Conservation (phyloP, 2,797 vertebrate species). For the Rhyacichthys aspro region DNA sequence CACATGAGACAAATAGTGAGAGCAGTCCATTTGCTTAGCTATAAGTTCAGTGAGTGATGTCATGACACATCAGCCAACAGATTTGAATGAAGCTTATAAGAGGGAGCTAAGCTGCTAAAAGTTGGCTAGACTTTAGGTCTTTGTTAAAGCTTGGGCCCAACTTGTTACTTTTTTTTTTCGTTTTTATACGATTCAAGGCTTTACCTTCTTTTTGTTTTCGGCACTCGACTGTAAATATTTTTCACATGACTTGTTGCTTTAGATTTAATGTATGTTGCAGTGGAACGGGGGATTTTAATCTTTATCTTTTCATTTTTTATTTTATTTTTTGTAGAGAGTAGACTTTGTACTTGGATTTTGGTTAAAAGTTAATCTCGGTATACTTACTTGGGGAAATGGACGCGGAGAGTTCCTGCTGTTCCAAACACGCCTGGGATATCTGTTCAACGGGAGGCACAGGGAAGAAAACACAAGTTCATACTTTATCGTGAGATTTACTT, state of each 20-base stretch:
- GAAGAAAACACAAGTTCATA: not conserved
- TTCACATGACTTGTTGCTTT: not conserved
- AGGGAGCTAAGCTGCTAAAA: slow-evolving; percentile 39
- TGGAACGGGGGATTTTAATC: not conserved
- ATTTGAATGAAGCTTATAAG: slow-evolving; percentile 77
- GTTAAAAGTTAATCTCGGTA: not conserved
- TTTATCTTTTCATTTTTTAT: not conserved
- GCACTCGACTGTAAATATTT: not conserved
- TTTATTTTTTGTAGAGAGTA: not conserved
- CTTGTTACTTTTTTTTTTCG: not conserved
- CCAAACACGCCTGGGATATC: slow-evolving; percentile 77
- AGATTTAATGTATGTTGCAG: not conserved
- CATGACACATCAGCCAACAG: slow-evolving; percentile 71
- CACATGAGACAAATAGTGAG: slow-evolving; percentile 1
- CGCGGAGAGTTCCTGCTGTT: slow-evolving; percentile 74
- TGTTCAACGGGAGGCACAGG: slow-evolving; percentile 45
- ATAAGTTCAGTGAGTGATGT: slow-evolving; percentile 71
- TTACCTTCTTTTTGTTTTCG: not conserved
- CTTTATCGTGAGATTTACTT: not conserved
- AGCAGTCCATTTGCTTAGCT: slow-evolving; percentile 69
- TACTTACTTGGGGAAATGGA: slow-evolving; percentile 86
- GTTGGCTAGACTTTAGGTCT: slow-evolving; percentile 12
- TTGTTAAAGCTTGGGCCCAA: not conserved
- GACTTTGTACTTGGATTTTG: not conserved
- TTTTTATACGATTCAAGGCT: not conserved